These are phyloP conservation scores for Aphelinus atriplicis DNA, from an alignment of 1,140 invertebrate species.

Conservation along the genomic window DNA sequence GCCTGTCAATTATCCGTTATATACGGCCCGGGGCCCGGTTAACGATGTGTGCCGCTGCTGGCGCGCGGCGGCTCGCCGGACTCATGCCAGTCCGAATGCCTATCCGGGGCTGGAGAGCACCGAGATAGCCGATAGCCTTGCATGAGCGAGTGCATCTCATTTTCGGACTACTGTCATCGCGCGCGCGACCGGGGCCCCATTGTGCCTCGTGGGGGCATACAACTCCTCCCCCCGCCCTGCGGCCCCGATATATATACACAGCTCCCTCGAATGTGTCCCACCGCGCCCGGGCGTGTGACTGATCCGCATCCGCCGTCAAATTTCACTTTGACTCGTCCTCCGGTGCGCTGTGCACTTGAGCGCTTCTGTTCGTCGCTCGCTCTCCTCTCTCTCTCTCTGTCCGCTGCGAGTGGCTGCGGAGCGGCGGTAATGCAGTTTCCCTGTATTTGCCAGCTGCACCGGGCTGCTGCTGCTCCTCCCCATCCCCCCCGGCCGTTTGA, in stretches of 20 bases:
- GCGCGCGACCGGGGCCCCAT: background rate
- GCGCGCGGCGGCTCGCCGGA: background rate
- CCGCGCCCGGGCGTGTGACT: no score
- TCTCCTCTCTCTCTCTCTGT: background rate
- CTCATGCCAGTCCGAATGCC: background rate
- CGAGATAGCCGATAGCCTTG: conserved; percentile 32
- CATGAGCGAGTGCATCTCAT: conserved; percentile 40
- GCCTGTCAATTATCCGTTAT: conserved; percentile 65
- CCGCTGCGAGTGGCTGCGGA: no score
- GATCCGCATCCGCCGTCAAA: no score
- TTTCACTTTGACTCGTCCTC: no score
- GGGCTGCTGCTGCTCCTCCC: background rate
- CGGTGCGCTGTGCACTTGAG: no score
- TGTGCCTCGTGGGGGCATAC: background rate
- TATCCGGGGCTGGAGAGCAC: background rate
- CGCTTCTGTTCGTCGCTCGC: no score
- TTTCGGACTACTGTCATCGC: conserved; percentile 30
- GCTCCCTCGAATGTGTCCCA: no score
- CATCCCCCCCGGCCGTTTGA: conserved; percentile 3
- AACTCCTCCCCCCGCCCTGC: no score
- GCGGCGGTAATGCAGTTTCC: conserved; percentile 21
- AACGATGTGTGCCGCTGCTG: conserved; percentile 24
- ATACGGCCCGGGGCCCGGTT: conserved; percentile 57
- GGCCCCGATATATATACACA: no score
- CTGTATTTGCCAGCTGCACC: background rate